phyloP scores from a whole-genome alignment of 1,140 invertebrate species.

The Aphelenchoides avenae region DNA sequence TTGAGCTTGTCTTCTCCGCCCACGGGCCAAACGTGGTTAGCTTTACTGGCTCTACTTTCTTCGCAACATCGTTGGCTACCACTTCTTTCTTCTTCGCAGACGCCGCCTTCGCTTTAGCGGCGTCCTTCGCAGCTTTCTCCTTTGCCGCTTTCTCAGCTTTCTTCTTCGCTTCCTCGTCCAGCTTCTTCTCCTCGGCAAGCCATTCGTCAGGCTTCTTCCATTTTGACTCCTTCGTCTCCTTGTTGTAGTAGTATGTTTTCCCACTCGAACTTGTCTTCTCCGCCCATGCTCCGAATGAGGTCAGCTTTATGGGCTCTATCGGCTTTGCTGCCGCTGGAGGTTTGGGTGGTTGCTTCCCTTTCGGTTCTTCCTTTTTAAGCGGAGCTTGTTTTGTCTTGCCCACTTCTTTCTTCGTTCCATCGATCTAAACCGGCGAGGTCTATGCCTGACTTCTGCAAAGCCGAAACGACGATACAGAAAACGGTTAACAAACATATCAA shows the following conservation, averaged over 20 bases:
- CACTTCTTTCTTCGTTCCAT: too few relatives aligned
- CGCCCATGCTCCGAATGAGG: too few relatives aligned
- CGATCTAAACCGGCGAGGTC: too few relatives aligned
- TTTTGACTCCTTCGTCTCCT: not conserved
- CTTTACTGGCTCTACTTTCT: too few relatives aligned
- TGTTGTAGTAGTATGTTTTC: not conserved
- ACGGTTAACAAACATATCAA: too few relatives aligned
- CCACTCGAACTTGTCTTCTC: not conserved
- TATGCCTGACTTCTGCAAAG: too few relatives aligned
- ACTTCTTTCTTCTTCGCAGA: too few relatives aligned
- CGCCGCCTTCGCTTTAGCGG: constrained; percentile 1
- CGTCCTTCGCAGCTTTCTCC: not conserved
- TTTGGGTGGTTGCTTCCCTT: constrained; percentile 1
- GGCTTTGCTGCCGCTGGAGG: not conserved
- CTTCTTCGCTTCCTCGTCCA: not conserved
- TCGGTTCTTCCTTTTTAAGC: constrained; percentile 16
- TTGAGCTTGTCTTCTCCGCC: not conserved
- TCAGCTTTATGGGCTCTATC: too few relatives aligned
- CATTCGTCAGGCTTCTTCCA: not conserved
- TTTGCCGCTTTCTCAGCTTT: constrained; percentile 2
- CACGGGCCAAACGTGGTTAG: too few relatives aligned
- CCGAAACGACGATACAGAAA: too few relatives aligned
- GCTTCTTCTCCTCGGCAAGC: constrained; percentile 6
- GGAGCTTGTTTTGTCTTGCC: constrained; percentile 13
- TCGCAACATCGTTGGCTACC: constrained; percentile 1